These are phyloP conservation scores for Sminthopsis crassicaudata DNA, from an alignment of 2,113 vertebrate species.

Conservation along the genomic window DNA sequence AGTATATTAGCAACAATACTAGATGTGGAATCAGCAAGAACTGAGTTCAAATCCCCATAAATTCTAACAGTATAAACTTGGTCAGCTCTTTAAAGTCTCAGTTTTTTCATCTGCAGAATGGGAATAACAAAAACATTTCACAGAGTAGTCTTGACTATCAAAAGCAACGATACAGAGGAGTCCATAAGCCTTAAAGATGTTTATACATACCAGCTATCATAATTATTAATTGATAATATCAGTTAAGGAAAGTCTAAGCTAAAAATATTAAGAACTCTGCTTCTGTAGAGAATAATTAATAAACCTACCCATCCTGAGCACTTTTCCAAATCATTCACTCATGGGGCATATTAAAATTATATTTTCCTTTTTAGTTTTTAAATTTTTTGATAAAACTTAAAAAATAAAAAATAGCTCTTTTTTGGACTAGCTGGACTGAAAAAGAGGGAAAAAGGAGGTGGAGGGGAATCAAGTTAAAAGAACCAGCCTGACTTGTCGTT, in stretches of 20 bases:
- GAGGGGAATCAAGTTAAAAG: constrained; percentile 61
- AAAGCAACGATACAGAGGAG: not conserved
- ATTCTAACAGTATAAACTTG: not conserved
- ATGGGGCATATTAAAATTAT: constrained; percentile 2
- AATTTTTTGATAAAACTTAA: too few relatives aligned
- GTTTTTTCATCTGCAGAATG: not conserved
- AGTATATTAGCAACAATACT: not conserved
- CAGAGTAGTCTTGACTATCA: not conserved
- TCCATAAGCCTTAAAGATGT: not conserved
- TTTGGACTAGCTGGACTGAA: constrained; percentile 21
- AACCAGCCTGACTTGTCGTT: constrained; percentile 66
- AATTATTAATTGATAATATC: not conserved
- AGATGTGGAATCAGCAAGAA: not conserved
- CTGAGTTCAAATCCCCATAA: not conserved
- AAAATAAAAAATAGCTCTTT: constrained; percentile 23
- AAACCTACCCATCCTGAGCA: not conserved
- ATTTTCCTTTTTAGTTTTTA: constrained; percentile 11
- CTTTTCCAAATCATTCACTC: not conserved
- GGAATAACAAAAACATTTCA: not conserved
- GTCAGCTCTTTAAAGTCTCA: not conserved
- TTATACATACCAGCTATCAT: not conserved
- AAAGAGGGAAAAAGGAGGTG: constrained; percentile 3
- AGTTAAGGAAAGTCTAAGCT: not conserved
- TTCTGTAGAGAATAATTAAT: not conserved
- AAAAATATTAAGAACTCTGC: not conserved